Percentiles rank a stretch among this genome's conserved stretches.
phyloP scores from a whole-genome alignment of 2,888 invertebrate species.

The Brachylomia viminalis region DNA sequence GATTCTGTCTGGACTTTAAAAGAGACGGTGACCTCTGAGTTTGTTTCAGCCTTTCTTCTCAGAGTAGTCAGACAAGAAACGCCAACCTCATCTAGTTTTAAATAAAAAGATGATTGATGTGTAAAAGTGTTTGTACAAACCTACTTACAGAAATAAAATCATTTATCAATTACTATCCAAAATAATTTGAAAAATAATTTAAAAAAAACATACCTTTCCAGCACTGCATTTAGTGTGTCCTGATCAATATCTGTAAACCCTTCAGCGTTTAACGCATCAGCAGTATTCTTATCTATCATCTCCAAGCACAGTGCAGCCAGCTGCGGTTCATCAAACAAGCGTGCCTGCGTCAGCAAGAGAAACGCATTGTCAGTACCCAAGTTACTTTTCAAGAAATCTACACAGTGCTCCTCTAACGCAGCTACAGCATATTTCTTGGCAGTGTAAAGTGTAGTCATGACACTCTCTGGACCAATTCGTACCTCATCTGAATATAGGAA shows the following conservation, averaged over 20 bases:
- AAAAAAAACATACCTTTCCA: slow-evolving; percentile 88
- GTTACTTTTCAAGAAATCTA: slow-evolving; percentile 94
- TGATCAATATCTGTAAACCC: slow-evolving; percentile 95
- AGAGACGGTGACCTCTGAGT: no score
- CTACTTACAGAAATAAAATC: no score
- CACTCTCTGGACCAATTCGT: slow-evolving; percentile 95
- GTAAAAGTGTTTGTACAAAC: no score
- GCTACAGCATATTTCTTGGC: slow-evolving; percentile 97
- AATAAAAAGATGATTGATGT: no score
- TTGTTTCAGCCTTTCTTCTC: no score
- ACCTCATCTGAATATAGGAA: slow-evolving; percentile 96
- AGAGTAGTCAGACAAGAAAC: no score
- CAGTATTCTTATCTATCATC: slow-evolving; percentile 95
- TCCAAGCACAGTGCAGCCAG: slow-evolving; percentile 95
- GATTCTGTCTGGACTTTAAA: no score
- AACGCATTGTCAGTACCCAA: slow-evolving; percentile 96
- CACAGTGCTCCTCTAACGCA: slow-evolving; percentile 95
- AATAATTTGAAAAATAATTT: background rate
- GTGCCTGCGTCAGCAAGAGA: slow-evolving; percentile 94
- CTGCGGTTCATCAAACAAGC: slow-evolving; percentile 95
- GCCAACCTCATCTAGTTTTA: no score
- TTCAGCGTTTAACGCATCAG: slow-evolving; percentile 94
- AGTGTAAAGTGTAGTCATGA: slow-evolving; percentile 96
- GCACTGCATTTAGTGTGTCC: slow-evolving; percentile 94
- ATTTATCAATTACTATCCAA: background rate